Conservation (phyloP, 2,888 invertebrate genomes). For the Scaptomyza reducta region DNA sequence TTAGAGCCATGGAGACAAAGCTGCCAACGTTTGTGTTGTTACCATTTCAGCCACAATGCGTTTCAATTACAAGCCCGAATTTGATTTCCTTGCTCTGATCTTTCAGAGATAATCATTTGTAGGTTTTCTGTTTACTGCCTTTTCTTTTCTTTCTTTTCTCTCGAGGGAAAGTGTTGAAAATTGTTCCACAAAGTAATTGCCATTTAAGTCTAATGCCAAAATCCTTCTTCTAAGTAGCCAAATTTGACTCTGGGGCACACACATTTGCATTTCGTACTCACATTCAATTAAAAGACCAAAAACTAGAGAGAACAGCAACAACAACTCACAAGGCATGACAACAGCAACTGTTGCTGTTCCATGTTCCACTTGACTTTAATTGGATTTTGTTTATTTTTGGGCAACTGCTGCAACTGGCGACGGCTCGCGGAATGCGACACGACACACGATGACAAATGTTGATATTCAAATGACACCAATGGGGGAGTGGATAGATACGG, state of each 20-base stretch:
- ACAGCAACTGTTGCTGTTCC: slow-evolving; percentile 27
- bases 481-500: slow-evolving; percentile 50
- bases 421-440: slow-evolving; percentile 70
- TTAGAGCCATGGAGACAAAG: slow-evolving; percentile 41
- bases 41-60: slow-evolving; percentile 66
- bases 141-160: slow-evolving; percentile 11
- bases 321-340: slow-evolving; percentile 29
- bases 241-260: slow-evolving; percentile 54
- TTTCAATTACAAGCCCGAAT: slow-evolving; percentile 72
- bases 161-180: slow-evolving; percentile 69
- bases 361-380: slow-evolving; percentile 75
- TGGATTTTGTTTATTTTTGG: slow-evolving; percentile 77
- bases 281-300: slow-evolving; percentile 68
- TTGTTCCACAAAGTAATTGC: slow-evolving; percentile 69
- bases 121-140: slow-evolving; percentile 8
- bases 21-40: slow-evolving; percentile 21
- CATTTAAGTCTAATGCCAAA: slow-evolving; percentile 30
- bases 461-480: slow-evolving; percentile 77
- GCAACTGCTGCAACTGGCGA: slow-evolving; percentile 48
- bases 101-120: slow-evolving; percentile 44
- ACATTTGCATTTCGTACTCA: slow-evolving; percentile 57
- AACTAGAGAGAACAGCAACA: slow-evolving; percentile 28
- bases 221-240: slow-evolving; percentile 63
- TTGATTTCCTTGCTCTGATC: slow-evolving; percentile 65
- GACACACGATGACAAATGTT: slow-evolving; percentile 80